Evolutionary conservation across 1,140 invertebrate species (phyloP).

Genomic region (Teleogryllus occipitalis): DNA sequence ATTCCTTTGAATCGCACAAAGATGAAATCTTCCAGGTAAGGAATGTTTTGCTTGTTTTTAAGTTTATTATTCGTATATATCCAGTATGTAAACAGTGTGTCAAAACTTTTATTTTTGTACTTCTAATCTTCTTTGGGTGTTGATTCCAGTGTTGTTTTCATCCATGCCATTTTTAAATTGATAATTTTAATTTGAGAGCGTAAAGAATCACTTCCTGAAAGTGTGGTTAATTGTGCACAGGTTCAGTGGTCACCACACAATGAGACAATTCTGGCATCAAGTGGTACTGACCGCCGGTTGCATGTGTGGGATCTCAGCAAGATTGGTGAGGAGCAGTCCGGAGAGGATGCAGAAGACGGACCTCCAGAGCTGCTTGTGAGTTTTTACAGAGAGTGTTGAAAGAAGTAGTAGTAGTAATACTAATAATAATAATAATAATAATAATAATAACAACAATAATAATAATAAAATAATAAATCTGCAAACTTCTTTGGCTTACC

Average conservation of each 20-base stretch:
- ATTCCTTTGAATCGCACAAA: constrained; percentile 99
- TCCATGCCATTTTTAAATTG: not conserved
- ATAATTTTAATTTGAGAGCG: not conserved
- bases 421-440: no score
- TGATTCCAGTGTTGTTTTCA: not conserved
- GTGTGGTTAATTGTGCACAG: constrained; percentile 29
- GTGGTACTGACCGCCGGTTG: constrained; percentile 94
- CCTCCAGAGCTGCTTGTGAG: constrained; percentile 86
- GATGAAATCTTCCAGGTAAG: constrained; percentile 97
- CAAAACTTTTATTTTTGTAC: not conserved
- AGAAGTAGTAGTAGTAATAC: no score
- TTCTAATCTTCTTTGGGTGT: not conserved
- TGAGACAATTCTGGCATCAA: constrained; percentile 97
- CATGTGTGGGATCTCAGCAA: constrained; percentile 99
- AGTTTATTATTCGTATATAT: no score
- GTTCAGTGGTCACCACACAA: constrained; percentile 99
- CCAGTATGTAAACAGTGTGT: not conserved
- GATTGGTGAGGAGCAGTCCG: constrained; percentile 98
- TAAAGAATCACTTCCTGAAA: not conserved
- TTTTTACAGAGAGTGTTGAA: no score
- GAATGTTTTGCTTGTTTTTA: not conserved
- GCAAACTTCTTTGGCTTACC: no score
- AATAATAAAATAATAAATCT: no score
- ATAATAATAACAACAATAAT: no score
- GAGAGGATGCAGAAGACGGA: constrained; percentile 98